Evolutionary conservation across 2,113 vertebrate genomes (phyloP), one percentile per base, ranked within the genome.

Genomic region (Myocastor coypus): DNA sequence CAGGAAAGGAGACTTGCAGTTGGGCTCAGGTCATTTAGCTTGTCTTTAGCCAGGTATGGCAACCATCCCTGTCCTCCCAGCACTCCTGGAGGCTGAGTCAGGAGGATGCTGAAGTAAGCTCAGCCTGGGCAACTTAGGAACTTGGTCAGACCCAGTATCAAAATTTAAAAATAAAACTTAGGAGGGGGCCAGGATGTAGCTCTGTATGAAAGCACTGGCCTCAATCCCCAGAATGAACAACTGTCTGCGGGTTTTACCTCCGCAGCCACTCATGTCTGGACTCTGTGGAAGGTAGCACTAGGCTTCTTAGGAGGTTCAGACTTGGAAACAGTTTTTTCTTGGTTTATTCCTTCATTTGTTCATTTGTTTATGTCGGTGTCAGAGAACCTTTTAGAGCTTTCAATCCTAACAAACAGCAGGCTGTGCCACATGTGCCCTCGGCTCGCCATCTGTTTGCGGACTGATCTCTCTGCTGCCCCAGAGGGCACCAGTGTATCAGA

Each of bases 361-460:
- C 64, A 28, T 50, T 22, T 30, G 9, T 46, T 34, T 69, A 8
- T 11, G n/a, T 20, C 69, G 37, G 69, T 0, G 69, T 13, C 13
- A 28, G 63, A 11, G 10, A 71, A 37, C 34, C 19, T 71, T 37
- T 20, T 7, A 7, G 69, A 37, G 68, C 34, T n/a, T 69, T n/a
- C 68, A n/a, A n/a, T 22, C 16, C 22, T 71, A 71, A 71, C 66
- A 20, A 20, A 10, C n/a, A 7, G 0, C 69, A 0, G 5, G 10
- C 2, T 1, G 17, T 20, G 34, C 7, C 69, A 10, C n/a, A 5
- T 0, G 19, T 37, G 69, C n/a, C n/a, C 3, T 22, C 9, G 19
- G n/a, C 7, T 4, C 69, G 1, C 34, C 34, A 10, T 34, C 63
- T 26, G 30, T 24, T 2, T 52, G n/a, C 59, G 24, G 10, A 11